Percentiles rank a stretch among this genome's conserved stretches.
Conservation (phyloP, 2,888 invertebrate species). For the Platycheirus rosarum region DNA sequence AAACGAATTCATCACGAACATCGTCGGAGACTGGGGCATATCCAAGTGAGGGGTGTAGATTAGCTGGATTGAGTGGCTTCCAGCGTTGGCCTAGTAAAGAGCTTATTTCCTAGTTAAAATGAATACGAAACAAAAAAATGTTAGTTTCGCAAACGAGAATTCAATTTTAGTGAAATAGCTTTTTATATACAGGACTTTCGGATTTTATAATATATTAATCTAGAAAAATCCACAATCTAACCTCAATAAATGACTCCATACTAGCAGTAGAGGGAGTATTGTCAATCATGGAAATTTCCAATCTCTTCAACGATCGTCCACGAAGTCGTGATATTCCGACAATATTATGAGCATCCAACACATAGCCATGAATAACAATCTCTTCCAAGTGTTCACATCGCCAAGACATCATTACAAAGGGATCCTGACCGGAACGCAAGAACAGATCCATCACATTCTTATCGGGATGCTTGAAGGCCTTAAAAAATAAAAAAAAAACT, state of each 20-base stretch:
- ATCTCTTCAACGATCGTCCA: conserved; percentile 79
- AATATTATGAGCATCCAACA: conserved; percentile 81
- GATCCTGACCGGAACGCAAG: conserved; percentile 81
- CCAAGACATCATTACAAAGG: conserved; percentile 86
- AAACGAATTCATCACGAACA: conserved; percentile 81
- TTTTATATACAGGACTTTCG: too few relatives aligned
- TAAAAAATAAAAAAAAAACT: not conserved
- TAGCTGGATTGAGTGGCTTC: conserved; percentile 78
- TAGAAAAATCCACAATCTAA: conserved; percentile 62
- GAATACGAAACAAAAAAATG: not conserved
- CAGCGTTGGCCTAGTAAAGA: conserved; percentile 80
- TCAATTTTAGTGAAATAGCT: too few relatives aligned
- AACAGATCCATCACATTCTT: conserved; percentile 79
- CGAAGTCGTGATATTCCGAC: conserved; percentile 81
- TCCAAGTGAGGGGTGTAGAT: conserved; percentile 79
- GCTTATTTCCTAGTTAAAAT: conserved; percentile 79
- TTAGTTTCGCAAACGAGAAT: too few relatives aligned
- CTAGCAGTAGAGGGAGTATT: conserved; percentile 77
- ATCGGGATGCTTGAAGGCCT: conserved; percentile 79
- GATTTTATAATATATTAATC: too few relatives aligned
- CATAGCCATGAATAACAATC: conserved; percentile 84
- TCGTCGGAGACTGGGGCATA: conserved; percentile 80
- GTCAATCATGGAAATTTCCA: conserved; percentile 82
- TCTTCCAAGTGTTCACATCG: conserved; percentile 84
- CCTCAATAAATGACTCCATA: conserved; percentile 79